Base-by-base conservation (phyloP, 2,888 invertebrate genomes). In the Eumacrocentrus americanus region DNA sequence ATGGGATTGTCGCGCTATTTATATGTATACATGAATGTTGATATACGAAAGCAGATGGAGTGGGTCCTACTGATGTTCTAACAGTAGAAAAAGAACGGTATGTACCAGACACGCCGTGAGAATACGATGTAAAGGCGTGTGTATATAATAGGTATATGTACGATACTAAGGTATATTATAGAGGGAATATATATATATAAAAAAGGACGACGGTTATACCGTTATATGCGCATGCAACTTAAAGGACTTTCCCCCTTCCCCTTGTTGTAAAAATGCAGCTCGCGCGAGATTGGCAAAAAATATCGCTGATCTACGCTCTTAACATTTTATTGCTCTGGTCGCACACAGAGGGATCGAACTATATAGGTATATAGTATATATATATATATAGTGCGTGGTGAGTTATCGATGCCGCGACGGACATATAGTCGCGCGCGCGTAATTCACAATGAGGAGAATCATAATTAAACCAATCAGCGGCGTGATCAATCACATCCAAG, bases 381-480 rank as follows among this genome's bases (percentile, higher is more conserved):
- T 22, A 38, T 53, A 16, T 44, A 42, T 22, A 22, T 51, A 44
- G 54, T 37, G 20, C 18, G 3, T 20, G 4, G 44, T 44, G 22
- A 44, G 20, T 44, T 16, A 18, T 20, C 22, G 44, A 22, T 3
- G 12, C 11, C 23, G 22, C 12, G 47, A 22, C 7, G 18, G 12
- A 3, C n/a, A 55, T 53, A 22, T 22, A 55, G 35, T 54, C 37
- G 38, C 29, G 42, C 56, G 40, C 55, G 42, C 48, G 58, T 57
- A 59, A 58, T 46, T 63, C 40, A 66, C 64, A 64, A 63, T 62
- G 62, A 63, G 53, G 48, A 34, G 63, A 65, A 66, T 68, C 65
- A 67, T 67, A 69, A 71, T 69, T 68, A 66, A 63, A 57, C 59
- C 67, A 69, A 68, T 67, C 67, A 63, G 58, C 68, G 64, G 60